Evolutionary conservation across 1,140 invertebrate species (phyloP).

Genomic region (Drosophila mojavensis): DNA sequence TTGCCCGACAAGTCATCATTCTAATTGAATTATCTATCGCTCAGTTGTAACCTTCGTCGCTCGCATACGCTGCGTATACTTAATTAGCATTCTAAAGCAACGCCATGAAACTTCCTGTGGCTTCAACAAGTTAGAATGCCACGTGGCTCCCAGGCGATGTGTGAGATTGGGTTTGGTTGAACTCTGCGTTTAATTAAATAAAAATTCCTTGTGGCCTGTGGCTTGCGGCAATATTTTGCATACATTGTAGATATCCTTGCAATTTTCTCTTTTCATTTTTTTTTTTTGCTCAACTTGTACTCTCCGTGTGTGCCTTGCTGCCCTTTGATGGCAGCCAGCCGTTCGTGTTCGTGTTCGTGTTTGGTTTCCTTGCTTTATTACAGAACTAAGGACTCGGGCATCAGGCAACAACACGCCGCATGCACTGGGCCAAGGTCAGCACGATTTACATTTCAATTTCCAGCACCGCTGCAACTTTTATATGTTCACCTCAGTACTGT

Average conservation of each 20-base stretch:
- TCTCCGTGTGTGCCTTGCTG: slow-evolving; percentile 19
- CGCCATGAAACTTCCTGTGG: slow-evolving; percentile 26
- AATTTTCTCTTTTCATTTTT: background rate
- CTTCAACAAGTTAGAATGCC: slow-evolving; percentile 30
- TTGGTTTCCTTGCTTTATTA: slow-evolving; percentile 43
- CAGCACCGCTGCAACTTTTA: slow-evolving; percentile 22
- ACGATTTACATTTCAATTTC: slow-evolving; percentile 47
- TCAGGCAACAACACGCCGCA: slow-evolving; percentile 22
- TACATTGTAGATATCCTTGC: slow-evolving; percentile 30
- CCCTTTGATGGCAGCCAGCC: slow-evolving; percentile 15
- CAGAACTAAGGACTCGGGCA: slow-evolving; percentile 25
- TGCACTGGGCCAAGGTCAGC: slow-evolving; percentile 47
- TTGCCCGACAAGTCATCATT: background rate
- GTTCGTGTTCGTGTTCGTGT: slow-evolving; percentile 35
- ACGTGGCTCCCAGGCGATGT: background rate
- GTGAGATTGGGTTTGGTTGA: background rate
- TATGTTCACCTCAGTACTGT: slow-evolving; percentile 1
- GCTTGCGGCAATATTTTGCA: slow-evolving; percentile 35
- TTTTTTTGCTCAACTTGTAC: slow-evolving; percentile 9
- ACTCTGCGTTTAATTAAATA: slow-evolving; percentile 34
- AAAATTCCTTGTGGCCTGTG: slow-evolving; percentile 15
- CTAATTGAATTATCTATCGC: slow-evolving; percentile 26
- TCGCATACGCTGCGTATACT: slow-evolving; percentile 57
- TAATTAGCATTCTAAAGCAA: slow-evolving; percentile 62
- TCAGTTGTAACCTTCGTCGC: background rate